Evolutionary conservation across 2,888 invertebrate species (phyloP).

Genomic region (Heteromurus nitidus): DNA sequence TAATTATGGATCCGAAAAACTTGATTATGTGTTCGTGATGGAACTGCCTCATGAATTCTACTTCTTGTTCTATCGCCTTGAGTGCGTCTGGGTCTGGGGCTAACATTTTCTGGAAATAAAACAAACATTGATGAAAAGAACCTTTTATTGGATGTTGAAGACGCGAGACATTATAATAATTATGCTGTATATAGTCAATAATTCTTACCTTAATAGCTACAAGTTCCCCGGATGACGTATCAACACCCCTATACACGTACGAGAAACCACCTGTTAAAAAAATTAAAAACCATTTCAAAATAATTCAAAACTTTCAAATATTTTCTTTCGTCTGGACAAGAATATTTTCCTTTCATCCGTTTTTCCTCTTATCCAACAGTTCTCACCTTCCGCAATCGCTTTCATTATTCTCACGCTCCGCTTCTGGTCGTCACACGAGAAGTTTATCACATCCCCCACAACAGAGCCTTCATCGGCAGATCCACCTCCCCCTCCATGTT

Average conservation of each 20-base stretch:
- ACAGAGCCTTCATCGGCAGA: constrained; percentile 33
- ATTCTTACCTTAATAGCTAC: constrained; percentile 69
- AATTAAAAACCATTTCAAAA: not conserved
- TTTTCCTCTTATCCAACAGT: no score
- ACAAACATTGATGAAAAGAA: constrained; percentile 5
- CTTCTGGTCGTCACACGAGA: constrained; percentile 44
- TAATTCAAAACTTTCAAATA: not conserved
- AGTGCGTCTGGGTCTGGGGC: constrained; percentile 67
- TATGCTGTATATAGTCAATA: not conserved
- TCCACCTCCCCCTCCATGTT: constrained; percentile 11
- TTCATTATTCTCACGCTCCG: constrained; percentile 65
- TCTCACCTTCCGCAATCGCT: constrained; percentile 70
- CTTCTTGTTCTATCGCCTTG: constrained; percentile 68
- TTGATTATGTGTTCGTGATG: constrained; percentile 70
- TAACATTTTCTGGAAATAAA: constrained; percentile 68
- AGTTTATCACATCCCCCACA: constrained; percentile 64
- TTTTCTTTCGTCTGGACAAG: no score
- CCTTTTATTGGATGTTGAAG: no score
- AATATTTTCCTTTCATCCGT: no score
- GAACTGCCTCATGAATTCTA: constrained; percentile 70
- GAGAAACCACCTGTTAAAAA: constrained; percentile 70
- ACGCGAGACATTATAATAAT: not conserved
- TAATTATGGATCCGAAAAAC: constrained; percentile 64
- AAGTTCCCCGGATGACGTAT: constrained; percentile 58
- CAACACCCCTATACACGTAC: constrained; percentile 70